A percentile compares a stretch with the other conserved stretches of the same genome.
Evolutionary conservation across 2,113 vertebrate genomes (phyloP).

Genomic region (Pterocles orientalis): DNA sequence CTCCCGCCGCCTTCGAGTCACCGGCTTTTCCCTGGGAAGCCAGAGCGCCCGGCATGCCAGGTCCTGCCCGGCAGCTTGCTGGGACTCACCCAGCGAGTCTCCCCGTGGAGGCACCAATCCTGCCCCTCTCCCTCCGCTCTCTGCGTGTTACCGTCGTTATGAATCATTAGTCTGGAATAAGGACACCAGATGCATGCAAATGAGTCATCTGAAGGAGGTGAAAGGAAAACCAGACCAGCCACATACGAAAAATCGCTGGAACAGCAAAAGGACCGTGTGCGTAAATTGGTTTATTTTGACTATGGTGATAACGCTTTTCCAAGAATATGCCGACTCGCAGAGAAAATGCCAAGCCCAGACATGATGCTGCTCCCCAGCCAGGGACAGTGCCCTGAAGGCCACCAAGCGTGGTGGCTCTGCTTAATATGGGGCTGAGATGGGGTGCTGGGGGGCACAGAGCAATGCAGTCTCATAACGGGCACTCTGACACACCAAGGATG

Average conservation of each 20-base stretch:
- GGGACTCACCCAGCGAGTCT: not conserved
- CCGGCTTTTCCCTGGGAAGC: not conserved
- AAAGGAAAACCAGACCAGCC: slow-evolving; percentile 39
- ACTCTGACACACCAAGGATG: rapidly evolving
- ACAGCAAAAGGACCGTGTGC: not conserved
- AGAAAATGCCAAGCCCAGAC: rapidly evolving
- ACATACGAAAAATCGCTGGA: not conserved
- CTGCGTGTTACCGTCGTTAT: not conserved
- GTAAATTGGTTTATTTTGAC: not conserved
- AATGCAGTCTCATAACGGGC: rapidly evolving
- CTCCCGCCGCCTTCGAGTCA: not conserved
- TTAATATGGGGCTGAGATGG: not conserved
- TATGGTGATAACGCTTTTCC: rapidly evolving
- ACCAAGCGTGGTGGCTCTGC: not conserved
- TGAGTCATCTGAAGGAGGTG: slow-evolving; percentile 30
- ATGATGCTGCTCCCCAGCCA: not conserved
- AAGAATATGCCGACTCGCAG: rapidly evolving
- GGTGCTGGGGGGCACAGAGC: not conserved
- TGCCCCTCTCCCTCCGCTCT: not conserved
- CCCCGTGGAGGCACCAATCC: not conserved
- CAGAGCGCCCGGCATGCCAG: rapidly evolving
- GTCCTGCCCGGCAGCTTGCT: rapidly evolving
- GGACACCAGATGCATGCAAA: not conserved
- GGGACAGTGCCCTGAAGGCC: not conserved
- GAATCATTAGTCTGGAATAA: slow-evolving; percentile 19